Evolutionary conservation across 2,888 invertebrate species (phyloP).

Genomic region (Hermaeophaga mercurialis): DNA sequence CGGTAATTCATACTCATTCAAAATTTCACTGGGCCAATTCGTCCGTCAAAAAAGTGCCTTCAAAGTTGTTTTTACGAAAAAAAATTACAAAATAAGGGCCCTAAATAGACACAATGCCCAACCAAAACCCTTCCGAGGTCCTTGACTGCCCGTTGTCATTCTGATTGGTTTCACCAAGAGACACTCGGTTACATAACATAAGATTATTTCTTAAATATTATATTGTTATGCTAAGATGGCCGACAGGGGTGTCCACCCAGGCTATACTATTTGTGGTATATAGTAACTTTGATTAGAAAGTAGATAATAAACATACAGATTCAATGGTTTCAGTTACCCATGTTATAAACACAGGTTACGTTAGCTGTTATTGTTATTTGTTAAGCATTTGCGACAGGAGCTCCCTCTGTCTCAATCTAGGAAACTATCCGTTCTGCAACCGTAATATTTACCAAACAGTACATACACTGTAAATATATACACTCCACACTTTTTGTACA

Average conservation of each 20-base stretch:
- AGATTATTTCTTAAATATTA: conserved; percentile 61
- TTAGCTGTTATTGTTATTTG: conserved; percentile 60
- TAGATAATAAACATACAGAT: conserved; percentile 60
- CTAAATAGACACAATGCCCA: conserved; percentile 84
- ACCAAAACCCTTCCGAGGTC: conserved; percentile 61
- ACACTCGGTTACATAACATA: conserved; percentile 59
- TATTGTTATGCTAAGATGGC: conserved; percentile 60
- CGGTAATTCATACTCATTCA: conserved; percentile 64
- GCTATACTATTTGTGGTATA: conserved; percentile 61
- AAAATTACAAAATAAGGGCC: conserved; percentile 79
- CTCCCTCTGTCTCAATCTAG: conserved; percentile 33
- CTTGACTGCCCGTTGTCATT: conserved; percentile 53
- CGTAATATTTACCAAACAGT: conserved; percentile 24
- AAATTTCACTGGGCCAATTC: conserved; percentile 86
- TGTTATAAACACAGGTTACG: conserved; percentile 56
- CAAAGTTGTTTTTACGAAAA: conserved; percentile 88
- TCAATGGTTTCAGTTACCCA: conserved; percentile 60
- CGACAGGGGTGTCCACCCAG: conserved; percentile 49
- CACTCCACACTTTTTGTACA: conserved; percentile 46
- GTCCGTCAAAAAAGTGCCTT: conserved; percentile 96
- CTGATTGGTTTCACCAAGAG: conserved; percentile 58
- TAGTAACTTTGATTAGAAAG: conserved; percentile 60
- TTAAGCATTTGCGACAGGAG: conserved; percentile 46
- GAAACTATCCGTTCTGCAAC: conserved; percentile 35
- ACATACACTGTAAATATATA: conserved; percentile 48